These are phyloP conservation scores for Drosophila leontia DNA, from an alignment of 1,140 invertebrate species.

Conservation along the genomic window DNA sequence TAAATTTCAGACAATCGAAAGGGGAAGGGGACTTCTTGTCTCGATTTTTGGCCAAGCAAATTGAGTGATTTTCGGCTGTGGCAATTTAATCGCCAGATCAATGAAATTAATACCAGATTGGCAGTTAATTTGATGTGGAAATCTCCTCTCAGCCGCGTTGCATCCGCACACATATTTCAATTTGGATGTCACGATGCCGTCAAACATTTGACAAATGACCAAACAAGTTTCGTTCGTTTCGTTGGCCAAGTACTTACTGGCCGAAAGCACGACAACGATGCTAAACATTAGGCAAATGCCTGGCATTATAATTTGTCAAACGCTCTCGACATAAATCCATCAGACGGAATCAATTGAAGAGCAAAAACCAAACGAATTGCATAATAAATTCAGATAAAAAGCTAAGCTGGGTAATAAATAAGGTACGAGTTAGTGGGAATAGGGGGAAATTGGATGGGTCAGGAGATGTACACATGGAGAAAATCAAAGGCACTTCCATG, in stretches of 20 bases:
- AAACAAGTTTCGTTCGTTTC: constrained; percentile 18
- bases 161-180: constrained; percentile 42
- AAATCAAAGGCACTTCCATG: neutral
- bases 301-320: constrained; percentile 71
- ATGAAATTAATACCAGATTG: constrained; percentile 36
- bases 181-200: constrained; percentile 50
- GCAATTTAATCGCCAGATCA: constrained; percentile 37
- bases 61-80: constrained; percentile 39
- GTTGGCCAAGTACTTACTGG: constrained; percentile 31
- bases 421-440: constrained; percentile 7
- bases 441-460: neutral
- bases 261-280: constrained; percentile 47
- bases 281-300: constrained; percentile 59
- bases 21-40: neutral
- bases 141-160: constrained; percentile 24
- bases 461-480: neutral
- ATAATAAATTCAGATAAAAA: constrained; percentile 72
- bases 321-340: constrained; percentile 75
- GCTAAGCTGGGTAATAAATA: constrained; percentile 60
- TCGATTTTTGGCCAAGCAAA: constrained; percentile 22
- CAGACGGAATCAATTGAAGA: constrained; percentile 68
- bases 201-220: constrained; percentile 45
- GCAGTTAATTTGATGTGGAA: constrained; percentile 52
- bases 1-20: constrained; percentile 60
- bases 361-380: constrained; percentile 50